Percentiles rank a stretch among this genome's conserved stretches.
phyloP scores from a whole-genome alignment of 2,113 vertebrate genomes.

The Notechis scutatus region DNA sequence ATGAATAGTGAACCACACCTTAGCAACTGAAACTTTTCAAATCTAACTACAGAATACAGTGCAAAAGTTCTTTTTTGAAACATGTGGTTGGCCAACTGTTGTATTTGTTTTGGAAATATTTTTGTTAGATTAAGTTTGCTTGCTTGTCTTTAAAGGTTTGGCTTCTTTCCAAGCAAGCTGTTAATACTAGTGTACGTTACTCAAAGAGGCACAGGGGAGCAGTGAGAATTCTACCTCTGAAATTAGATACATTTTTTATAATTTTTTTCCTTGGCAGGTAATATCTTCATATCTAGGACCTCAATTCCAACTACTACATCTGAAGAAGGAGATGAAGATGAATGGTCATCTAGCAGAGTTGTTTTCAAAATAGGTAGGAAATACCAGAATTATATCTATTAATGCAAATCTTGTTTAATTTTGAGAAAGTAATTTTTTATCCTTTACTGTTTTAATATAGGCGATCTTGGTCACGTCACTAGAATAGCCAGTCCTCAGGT shows the following conservation, averaged over 20 bases:
- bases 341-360: constrained; percentile 78
- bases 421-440: constrained; percentile 29
- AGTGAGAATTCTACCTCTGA: constrained; percentile 3
- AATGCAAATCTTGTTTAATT: background rate
- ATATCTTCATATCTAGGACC: constrained; percentile 94
- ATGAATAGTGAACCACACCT: constrained; percentile 46
- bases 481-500: constrained; percentile 92
- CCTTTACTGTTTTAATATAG: constrained; percentile 62
- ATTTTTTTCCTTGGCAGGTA: constrained; percentile 73
- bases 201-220: background rate
- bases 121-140: constrained; percentile 32
- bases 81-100: constrained; percentile 34
- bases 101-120: constrained; percentile 50
- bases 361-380: constrained; percentile 93
- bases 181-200: background rate
- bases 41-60: constrained; percentile 29
- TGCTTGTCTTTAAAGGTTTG: constrained; percentile 41
- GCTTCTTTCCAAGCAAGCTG: constrained; percentile 29
- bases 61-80: constrained; percentile 48
- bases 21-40: constrained; percentile 51
- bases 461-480: constrained; percentile 96
- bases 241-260: background rate
- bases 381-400: background rate
- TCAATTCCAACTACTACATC: constrained; percentile 71
- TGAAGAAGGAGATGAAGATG: constrained; percentile 91